Conservation (phyloP, 2,888 invertebrate genomes). For the Nomada flava region DNA sequence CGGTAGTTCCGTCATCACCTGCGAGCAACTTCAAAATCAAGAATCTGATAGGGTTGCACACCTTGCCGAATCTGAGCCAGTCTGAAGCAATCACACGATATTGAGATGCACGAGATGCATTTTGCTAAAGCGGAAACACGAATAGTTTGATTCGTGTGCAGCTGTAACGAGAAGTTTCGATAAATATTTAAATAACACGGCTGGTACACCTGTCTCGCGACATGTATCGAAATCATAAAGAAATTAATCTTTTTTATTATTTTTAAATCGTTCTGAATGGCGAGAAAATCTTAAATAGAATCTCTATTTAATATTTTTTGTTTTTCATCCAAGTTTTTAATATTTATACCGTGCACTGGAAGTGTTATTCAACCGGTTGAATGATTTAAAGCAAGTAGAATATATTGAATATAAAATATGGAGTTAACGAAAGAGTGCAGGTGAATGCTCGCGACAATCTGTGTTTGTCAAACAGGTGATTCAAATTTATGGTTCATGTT, state of each 20-base stretch:
- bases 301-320: too few species aligned
- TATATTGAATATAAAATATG: background rate
- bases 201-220: too few species aligned
- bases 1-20: conserved; percentile 36
- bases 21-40: conserved; percentile 52
- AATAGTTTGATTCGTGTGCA: too few species aligned
- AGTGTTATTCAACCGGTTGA: too few species aligned
- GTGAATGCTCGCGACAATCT: background rate
- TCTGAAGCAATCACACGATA: conserved; percentile 7
- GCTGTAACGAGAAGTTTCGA: too few species aligned
- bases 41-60: conserved; percentile 37
- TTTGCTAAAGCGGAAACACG: background rate
- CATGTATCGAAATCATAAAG: too few species aligned
- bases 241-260: too few species aligned
- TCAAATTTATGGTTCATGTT: background rate
- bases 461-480: conserved; percentile 2
- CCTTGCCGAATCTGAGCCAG: background rate
- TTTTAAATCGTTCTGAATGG: too few species aligned
- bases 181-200: too few species aligned
- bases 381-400: background rate
- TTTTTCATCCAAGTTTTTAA: too few species aligned
- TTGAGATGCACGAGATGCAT: conserved; percentile 19
- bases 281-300: too few species aligned
- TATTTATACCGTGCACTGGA: too few species aligned
- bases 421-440: background rate